Evolutionary conservation across 2,797 vertebrate genomes (phyloP).

Genomic region (Hypotaenidia okinawae): DNA sequence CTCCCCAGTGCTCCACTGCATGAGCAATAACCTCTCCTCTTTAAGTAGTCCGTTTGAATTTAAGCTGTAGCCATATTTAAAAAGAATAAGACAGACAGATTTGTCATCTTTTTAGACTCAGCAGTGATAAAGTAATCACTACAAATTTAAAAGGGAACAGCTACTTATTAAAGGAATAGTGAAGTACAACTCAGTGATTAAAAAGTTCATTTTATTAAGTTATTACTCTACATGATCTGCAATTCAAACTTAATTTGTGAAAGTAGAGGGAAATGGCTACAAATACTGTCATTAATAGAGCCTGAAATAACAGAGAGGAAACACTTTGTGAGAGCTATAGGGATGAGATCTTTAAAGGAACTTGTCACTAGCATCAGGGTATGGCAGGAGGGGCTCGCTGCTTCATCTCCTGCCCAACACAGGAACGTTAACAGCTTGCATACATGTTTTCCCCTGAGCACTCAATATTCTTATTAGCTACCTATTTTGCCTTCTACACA

Average conservation of each 20-base stretch:
- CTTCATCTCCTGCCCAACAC: background rate
- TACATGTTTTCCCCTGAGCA: background rate
- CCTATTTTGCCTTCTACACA: background rate
- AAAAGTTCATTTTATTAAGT: background rate
- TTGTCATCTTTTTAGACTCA: background rate
- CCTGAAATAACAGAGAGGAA: conserved; percentile 15
- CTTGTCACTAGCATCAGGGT: too few species aligned
- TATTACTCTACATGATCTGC: background rate
- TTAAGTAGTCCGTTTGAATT: background rate
- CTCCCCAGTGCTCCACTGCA: background rate
- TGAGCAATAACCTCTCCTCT: background rate
- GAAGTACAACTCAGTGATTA: background rate
- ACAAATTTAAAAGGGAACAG: background rate
- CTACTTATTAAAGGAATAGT: background rate
- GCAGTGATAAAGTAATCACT: background rate
- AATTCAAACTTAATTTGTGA: background rate
- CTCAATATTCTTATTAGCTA: background rate
- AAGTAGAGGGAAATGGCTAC: background rate
- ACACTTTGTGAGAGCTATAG: background rate
- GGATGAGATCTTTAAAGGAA: background rate
- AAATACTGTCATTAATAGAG: background rate
- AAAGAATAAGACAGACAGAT: background rate
- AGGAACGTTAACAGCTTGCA: background rate
- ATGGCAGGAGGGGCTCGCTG: background rate
- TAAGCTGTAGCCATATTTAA: background rate